Evolutionary conservation across 2,797 vertebrate genomes (phyloP).

Genomic region (Sebastes melanostomus): DNA sequence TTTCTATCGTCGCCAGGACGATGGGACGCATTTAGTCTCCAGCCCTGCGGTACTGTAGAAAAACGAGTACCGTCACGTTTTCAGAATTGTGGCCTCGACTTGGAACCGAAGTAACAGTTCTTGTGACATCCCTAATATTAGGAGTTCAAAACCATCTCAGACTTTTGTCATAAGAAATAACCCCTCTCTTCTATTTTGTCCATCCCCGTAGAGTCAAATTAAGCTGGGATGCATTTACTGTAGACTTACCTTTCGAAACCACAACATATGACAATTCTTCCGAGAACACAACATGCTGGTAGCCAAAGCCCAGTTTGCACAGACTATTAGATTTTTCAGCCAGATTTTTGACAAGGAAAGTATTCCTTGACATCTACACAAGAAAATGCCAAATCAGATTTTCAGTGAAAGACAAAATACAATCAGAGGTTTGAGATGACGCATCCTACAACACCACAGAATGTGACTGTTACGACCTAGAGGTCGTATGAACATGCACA

Average conservation of each 20-base stretch:
- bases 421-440: background rate
- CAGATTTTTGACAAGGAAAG: background rate
- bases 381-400: background rate
- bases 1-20: too few relatives aligned
- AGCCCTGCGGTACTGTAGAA: background rate
- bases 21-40: accelerated
- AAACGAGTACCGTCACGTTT: too few relatives aligned
- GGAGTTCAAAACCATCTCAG: background rate
- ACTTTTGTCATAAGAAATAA: background rate
- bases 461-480: background rate
- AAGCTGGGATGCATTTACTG: background rate
- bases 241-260: background rate
- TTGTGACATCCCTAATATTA: background rate
- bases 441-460: background rate
- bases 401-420: background rate
- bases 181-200: background rate
- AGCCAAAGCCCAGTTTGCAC: background rate
- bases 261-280: too few relatives aligned
- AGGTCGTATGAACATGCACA: background rate
- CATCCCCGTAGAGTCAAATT: background rate
- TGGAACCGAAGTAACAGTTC: background rate
- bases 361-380: background rate
- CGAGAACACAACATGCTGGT: background rate
- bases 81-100: too few relatives aligned
- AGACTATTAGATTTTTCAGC: background rate